phyloP scores from a whole-genome alignment of 2,113 vertebrate species.

The Pyrgilauda ruficollis region DNA sequence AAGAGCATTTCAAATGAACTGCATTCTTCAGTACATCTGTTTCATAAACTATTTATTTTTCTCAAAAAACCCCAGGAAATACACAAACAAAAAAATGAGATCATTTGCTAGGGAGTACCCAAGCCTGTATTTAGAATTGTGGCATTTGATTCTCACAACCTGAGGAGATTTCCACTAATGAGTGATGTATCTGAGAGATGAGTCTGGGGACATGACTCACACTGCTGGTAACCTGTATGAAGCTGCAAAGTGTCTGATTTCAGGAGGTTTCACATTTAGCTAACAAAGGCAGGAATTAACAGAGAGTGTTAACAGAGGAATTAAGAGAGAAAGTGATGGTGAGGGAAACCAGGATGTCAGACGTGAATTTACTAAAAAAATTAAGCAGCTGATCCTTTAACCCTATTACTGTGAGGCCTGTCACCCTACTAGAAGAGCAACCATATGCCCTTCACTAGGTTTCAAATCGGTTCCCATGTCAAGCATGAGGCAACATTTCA shows the following conservation, averaged over 20 bases:
- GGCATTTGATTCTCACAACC: neutral
- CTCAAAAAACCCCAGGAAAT: neutral
- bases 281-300: neutral
- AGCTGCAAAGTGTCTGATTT: neutral
- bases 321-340: neutral
- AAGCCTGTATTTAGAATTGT: neutral
- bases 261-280: neutral
- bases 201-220: neutral
- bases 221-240: neutral
- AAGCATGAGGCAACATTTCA: rapidly evolving
- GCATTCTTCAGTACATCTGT: neutral
- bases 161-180: neutral
- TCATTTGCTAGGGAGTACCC: neutral
- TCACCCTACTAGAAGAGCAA: neutral
- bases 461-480: neutral
- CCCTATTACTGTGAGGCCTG: neutral
- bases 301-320: neutral
- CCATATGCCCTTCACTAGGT: neutral
- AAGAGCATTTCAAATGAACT: neutral
- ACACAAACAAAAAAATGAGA: neutral
- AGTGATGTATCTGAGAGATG: neutral
- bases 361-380: neutral
- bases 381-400: neutral
- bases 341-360: neutral
- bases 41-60: neutral